Percentiles rank a stretch among this genome's conserved stretches.
phyloP scores from a whole-genome alignment of 2,888 invertebrate species.

The Stegophylla sp. region DNA sequence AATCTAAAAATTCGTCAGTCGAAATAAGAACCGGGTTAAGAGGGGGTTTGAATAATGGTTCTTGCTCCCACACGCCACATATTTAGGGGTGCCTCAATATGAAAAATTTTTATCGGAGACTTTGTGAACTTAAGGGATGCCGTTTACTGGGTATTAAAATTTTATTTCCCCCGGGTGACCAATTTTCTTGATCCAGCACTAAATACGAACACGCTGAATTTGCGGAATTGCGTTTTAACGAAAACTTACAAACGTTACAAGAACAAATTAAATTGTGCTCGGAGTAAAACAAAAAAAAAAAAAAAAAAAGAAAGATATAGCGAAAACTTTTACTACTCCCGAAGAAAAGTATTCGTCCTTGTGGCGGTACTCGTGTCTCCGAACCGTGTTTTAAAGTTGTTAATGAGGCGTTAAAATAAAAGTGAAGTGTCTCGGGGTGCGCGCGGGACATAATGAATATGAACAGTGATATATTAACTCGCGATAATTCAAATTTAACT shows the following conservation, averaged over 20 bases:
- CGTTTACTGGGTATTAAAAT: no score
- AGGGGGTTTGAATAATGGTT: no score
- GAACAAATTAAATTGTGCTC: slow-evolving; percentile 20
- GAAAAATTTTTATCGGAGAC: no score
- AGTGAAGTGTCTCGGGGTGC: slow-evolving; percentile 27
- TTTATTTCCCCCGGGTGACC: no score
- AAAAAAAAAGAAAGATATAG: not conserved
- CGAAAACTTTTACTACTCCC: slow-evolving; percentile 33
- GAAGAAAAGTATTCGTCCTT: slow-evolving; percentile 27
- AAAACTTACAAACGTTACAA: not conserved
- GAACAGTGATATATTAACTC: slow-evolving; percentile 56
- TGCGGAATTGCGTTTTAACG: not conserved
- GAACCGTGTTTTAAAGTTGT: slow-evolving; percentile 39
- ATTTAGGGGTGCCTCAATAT: no score
- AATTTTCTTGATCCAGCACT: no score
- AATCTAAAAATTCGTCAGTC: no score
- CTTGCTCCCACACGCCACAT: no score
- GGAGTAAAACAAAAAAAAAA: not conserved
- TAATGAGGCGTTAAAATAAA: slow-evolving; percentile 56
- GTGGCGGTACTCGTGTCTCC: slow-evolving; percentile 24
- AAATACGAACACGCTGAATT: no score
- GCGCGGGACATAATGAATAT: slow-evolving; percentile 34
- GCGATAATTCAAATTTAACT: slow-evolving; percentile 57
- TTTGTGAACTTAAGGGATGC: no score
- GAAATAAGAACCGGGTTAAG: no score